Evolutionary conservation across 35 echinoderm and acorn worm species (phyloP), one percentile per base, ranked within the genome.

Genomic region (Diadema setosum): DNA sequence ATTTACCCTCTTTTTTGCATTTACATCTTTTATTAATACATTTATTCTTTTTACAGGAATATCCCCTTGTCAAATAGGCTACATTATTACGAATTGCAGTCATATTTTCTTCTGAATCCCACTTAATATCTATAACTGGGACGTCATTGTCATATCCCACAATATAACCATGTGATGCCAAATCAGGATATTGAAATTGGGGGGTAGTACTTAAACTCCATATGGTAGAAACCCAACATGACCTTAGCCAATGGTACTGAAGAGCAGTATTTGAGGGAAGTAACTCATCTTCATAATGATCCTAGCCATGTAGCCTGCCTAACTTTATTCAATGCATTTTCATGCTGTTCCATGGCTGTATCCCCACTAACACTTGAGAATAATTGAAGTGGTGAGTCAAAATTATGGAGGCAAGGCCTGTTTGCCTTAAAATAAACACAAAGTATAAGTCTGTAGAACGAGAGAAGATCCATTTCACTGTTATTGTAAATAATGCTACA

Each of bases 261-360:
- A 84, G 64, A 46, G 81, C 88, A 46, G 78, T 45, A 39, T 65
- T 70, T 27, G 88, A 90, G 39, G 80, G 88, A n/a, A 90, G 59
- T 48, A 90, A 59, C 57, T 81, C 58, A 90, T 90, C 80, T 84
- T 90, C 81, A 84, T 90, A 83, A n/a, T 2, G 39, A 34, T n/a
- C 81, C 88, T 31, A 83, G 81, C 80, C 81, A 84, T 43, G 80
- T 70, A 52, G 58, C 80, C 24, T 90, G 65, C 3, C 88, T 41
- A 14, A 90, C 81, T 48, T 83, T 83, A 39, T 75, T 34, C 3
- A 90, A 24, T 43, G 60, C 81, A 48, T 90, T 46, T 37, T 46
- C 24, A 83, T 90, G 88, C 11, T 83, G 48, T 65, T 46, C 41
- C 14, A n/a, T 35, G 0, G 30, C 61, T 64, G 75, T 44, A 3